Evolutionary conservation across 1,140 invertebrate species (phyloP), one percentile per base, ranked within the genome.

Genomic region (Euura saliciscinereae): DNA sequence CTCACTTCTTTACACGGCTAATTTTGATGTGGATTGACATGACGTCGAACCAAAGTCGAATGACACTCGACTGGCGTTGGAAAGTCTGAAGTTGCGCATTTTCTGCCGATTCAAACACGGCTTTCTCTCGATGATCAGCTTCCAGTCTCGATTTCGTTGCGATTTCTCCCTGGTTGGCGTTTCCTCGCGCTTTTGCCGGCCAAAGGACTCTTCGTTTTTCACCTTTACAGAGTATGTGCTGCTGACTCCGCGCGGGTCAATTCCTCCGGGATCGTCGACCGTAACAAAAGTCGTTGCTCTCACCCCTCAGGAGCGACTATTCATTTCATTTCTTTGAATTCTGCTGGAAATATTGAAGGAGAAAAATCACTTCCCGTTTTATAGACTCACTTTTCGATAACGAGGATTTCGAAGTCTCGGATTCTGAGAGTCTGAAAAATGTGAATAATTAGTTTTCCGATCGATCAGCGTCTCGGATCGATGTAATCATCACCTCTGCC

Each of bases 1-100:
- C 13, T 59, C 51, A 11, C 51, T n/a, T 59, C 5, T 59, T 59
- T 65, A 72, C 68, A 69, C 65, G 51, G 44, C 64, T 13, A 69
- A 74, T 74, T 74, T 74, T 68, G 73, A 70, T 71, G 69, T 69
- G 43, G 66, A 45, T 51, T 44, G 67, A 70, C 70, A 71, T 71
- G n/a, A 46, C 64, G 70, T 67, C 70, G 71, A 71, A 43, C 46
- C 64, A 46, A 68, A 44, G 59, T 59, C 51, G 51, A 6, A 11
- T 28, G 28, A 28, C 28, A 28, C 28, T 28, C 28, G 28, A 28
- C 28, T 28, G 28, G 28, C 28, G 1, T 1, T 28, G 28, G 28
- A 28, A 28, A 28, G 28, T 28, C 28, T 28, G 28, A 28, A 28
- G 28, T 28, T 28, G 28, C 28, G 28, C 28, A 28, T 28, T 28